phyloP scores from a whole-genome alignment of 2,888 invertebrate genomes.

The Orthonychiurus folsomi region DNA sequence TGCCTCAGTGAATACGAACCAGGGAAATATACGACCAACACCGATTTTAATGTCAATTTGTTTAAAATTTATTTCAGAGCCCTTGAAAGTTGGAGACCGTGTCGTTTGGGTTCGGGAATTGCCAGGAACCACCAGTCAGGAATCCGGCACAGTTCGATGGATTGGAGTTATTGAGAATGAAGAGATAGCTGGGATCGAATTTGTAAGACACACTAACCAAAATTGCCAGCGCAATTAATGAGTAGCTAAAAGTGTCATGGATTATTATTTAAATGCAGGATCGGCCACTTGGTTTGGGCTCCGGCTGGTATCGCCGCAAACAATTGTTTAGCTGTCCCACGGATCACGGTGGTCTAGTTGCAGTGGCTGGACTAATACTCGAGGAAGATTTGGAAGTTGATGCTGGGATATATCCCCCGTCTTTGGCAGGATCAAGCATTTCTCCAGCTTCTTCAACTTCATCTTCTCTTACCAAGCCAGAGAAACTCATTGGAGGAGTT shows the following conservation, averaged over 20 bases:
- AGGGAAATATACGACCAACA: no score
- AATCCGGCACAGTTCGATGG: slow-evolving; percentile 32
- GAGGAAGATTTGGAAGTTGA: slow-evolving; percentile 31
- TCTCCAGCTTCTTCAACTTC: neutral
- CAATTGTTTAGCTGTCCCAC: slow-evolving; percentile 44
- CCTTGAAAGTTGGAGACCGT: slow-evolving; percentile 43
- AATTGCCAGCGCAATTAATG: neutral
- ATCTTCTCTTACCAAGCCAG: neutral
- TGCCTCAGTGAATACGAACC: no score
- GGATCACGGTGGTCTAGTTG: slow-evolving; percentile 37
- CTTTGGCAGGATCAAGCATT: neutral
- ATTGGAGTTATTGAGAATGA: slow-evolving; percentile 34
- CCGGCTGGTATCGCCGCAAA: slow-evolving; percentile 48
- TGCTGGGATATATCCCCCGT: neutral
- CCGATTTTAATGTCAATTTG: no score
- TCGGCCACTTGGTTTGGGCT: slow-evolving; percentile 49
- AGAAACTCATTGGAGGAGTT: neutral
- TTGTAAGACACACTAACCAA: slow-evolving; percentile 26
- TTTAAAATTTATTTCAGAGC: neutral
- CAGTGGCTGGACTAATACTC: slow-evolving; percentile 38
- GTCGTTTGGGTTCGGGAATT: slow-evolving; percentile 48
- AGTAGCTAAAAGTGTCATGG: neutral
- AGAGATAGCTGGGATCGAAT: slow-evolving; percentile 38
- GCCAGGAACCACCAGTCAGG: slow-evolving; percentile 23
- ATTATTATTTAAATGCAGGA: no score